Evolutionary conservation across 2,797 vertebrate species (phyloP).

Genomic region (Ptychobarbus kaznakovi): DNA sequence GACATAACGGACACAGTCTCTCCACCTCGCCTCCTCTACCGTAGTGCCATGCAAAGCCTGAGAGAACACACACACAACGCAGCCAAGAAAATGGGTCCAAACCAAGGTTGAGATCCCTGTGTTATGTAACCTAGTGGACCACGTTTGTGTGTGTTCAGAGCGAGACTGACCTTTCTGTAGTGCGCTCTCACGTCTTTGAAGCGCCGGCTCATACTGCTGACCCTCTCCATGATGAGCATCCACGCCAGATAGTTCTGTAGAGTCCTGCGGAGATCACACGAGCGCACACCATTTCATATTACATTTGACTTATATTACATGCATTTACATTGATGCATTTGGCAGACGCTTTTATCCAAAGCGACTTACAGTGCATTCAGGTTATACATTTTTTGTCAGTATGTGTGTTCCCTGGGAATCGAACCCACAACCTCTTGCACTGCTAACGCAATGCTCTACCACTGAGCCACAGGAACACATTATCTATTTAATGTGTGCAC

Average conservation of each 20-base stretch:
- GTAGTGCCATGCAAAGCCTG: slow-evolving; percentile 92
- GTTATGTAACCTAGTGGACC: background rate
- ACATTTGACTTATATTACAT: background rate
- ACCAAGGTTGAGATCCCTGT: background rate
- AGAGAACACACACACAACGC: slow-evolving; percentile 24
- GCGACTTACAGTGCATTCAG: too few species aligned
- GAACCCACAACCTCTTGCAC: too few species aligned
- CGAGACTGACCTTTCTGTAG: slow-evolving; percentile 87
- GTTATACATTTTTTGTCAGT: too few species aligned
- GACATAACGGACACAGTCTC: slow-evolving; percentile 93
- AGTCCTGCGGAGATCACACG: slow-evolving; percentile 72
- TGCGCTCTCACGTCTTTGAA: slow-evolving; percentile 90
- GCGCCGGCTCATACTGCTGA: slow-evolving; percentile 89
- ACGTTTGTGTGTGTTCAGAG: background rate
- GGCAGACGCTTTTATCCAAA: too few species aligned
- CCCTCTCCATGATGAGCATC: slow-evolving; percentile 88
- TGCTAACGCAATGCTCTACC: too few species aligned
- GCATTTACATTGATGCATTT: too few species aligned
- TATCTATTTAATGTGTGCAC: background rate
- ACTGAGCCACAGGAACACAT: too few species aligned
- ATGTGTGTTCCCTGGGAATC: too few species aligned
- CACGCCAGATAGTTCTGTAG: slow-evolving; percentile 97
- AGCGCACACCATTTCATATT: background rate
- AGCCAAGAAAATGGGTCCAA: background rate
- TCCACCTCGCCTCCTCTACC: slow-evolving; percentile 92